A percentile compares a stretch with the other conserved stretches of the same genome.
phyloP scores from a whole-genome alignment of 2,797 vertebrate species.

The Ptychobarbus kaznakovi region DNA sequence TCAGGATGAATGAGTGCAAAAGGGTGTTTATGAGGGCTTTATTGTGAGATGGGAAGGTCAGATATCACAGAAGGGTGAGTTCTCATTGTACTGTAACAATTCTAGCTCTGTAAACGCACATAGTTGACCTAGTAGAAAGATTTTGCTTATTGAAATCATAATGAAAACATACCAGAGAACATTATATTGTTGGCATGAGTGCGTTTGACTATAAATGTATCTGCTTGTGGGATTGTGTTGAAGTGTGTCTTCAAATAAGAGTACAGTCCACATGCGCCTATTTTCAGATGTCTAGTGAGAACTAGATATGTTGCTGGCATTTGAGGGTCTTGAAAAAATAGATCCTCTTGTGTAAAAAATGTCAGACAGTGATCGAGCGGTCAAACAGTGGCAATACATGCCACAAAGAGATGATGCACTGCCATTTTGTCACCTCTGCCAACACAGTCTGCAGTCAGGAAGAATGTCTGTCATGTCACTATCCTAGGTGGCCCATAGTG shows the following conservation, averaged over 20 bases:
- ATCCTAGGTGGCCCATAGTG: conserved; percentile 20
- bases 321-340: conserved; percentile 47
- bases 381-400: conserved; percentile 37
- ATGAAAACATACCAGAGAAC: neutral
- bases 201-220: conserved; percentile 11
- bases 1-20: neutral
- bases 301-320: conserved; percentile 38
- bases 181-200: neutral
- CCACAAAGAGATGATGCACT: conserved; percentile 46
- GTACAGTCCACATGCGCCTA: conserved; percentile 1
- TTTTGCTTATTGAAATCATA: neutral
- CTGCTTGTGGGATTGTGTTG: neutral
- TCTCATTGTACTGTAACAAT: conserved; percentile 23
- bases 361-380: neutral
- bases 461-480: conserved; percentile 35
- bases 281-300: conserved; percentile 38
- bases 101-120: neutral
- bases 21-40: neutral
- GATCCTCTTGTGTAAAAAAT: conserved; percentile 29
- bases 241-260: conserved; percentile 23
- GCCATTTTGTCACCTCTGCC: conserved; percentile 53
- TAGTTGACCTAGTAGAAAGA: neutral
- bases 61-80: conserved; percentile 1
- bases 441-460: conserved; percentile 45
- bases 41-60: conserved; percentile 22